Conservation (phyloP, 2,888 invertebrate species). For the Plusia festucae region DNA sequence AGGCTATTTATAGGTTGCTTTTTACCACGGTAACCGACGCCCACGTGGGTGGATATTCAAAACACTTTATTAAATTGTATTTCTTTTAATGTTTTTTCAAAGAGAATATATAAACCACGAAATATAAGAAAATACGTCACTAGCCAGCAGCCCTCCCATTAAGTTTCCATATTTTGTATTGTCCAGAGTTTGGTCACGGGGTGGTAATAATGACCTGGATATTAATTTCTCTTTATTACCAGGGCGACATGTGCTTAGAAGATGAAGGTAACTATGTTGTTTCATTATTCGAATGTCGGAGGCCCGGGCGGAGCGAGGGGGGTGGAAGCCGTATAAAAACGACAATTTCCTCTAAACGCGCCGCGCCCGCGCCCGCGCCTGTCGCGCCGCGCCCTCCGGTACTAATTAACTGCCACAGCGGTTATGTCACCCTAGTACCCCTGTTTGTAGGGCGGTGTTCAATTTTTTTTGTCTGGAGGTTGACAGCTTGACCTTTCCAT, state of each 20-base stretch:
- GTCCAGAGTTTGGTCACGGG: constrained; percentile 23
- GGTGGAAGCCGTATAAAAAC: constrained; percentile 88
- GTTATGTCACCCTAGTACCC: constrained; percentile 89
- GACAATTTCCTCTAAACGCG: constrained; percentile 88
- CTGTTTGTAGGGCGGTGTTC: constrained; percentile 77
- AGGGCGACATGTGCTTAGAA: constrained; percentile 84
- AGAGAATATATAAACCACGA: no score
- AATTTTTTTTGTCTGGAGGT: constrained; percentile 72
- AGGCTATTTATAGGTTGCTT: no score
- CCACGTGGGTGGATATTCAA: no score
- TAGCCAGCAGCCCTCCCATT: background rate
- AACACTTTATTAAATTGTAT: no score
- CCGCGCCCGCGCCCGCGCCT: constrained; percentile 87
- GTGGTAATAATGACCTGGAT: constrained; percentile 64
- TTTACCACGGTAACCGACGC: no score
- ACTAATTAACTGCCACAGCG: constrained; percentile 88
- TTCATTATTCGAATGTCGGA: constrained; percentile 83
- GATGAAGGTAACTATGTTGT: constrained; percentile 85
- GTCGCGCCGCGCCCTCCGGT: constrained; percentile 84
- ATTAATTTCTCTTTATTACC: constrained; percentile 85
- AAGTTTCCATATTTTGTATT: constrained; percentile 20
- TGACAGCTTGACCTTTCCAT: constrained; percentile 68
- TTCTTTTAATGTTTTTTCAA: no score
- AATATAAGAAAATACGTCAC: no score
- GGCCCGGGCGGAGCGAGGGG: constrained; percentile 62